Evolutionary conservation across 2,113 vertebrate genomes (phyloP).

Genomic region (Riparia riparia): DNA sequence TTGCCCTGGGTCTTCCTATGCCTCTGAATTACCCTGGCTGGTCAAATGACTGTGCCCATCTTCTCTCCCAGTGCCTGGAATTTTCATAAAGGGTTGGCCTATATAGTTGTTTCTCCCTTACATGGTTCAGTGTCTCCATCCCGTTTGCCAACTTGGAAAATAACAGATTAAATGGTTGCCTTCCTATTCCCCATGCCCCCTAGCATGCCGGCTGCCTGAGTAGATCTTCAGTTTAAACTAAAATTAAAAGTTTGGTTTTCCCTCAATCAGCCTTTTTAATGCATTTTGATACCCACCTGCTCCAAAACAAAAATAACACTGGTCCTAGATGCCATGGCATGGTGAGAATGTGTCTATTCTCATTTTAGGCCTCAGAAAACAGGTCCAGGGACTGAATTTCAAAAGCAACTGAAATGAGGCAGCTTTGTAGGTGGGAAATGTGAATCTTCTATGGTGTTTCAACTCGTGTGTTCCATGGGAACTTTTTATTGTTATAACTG

Average conservation of each 20-base stretch:
- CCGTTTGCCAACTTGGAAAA: not conserved
- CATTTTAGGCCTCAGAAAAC: not conserved
- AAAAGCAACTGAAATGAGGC: not conserved
- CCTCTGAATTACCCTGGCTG: not conserved
- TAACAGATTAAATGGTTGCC: not conserved
- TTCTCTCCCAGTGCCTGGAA: not conserved
- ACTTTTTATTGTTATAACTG: not conserved
- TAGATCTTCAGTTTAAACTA: not conserved
- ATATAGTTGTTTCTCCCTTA: not conserved
- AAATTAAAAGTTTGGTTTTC: not conserved
- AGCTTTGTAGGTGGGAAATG: not conserved
- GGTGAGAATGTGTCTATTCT: fast-evolving
- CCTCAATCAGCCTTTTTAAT: not conserved
- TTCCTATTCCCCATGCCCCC: not conserved
- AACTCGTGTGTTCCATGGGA: fast-evolving
- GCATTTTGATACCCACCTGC: not conserved
- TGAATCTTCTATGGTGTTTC: not conserved
- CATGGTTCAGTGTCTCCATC: not conserved
- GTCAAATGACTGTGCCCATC: not conserved
- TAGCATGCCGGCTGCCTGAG: not conserved
- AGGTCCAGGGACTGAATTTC: not conserved
- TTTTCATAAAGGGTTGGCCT: not conserved
- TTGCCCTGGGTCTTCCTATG: not conserved
- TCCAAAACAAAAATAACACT: not conserved
- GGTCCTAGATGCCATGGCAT: not conserved